phyloP scores from a whole-genome alignment of 2,888 invertebrate genomes.

The Meandrusa payeni region DNA sequence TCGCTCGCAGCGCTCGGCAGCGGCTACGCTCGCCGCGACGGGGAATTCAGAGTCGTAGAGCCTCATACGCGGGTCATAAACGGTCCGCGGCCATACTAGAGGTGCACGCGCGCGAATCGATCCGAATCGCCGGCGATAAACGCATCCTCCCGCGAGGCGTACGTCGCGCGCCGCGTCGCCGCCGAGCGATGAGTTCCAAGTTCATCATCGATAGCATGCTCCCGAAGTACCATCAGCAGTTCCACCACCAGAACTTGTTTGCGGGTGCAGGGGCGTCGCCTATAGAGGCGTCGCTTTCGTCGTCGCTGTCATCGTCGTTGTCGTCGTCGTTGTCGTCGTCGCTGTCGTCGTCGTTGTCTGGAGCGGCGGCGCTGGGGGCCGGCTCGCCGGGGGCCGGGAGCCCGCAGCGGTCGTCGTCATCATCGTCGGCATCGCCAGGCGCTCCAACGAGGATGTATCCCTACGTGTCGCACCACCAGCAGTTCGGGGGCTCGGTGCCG shows the following conservation, averaged over 20 bases:
- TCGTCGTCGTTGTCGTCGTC: conserved; percentile 79
- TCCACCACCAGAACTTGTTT: conserved; percentile 83
- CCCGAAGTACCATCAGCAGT: conserved; percentile 93
- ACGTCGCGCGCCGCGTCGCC: conserved; percentile 79
- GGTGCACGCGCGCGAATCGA: conserved; percentile 82
- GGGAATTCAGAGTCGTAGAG: conserved; percentile 92
- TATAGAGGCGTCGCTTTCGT: conserved; percentile 84
- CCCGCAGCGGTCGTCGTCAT: conserved; percentile 82
- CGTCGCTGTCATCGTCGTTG: conserved; percentile 80
- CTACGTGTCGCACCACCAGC: conserved; percentile 92
- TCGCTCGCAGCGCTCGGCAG: conserved; percentile 75
- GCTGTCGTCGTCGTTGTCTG: conserved; percentile 59
- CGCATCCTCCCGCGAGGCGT: conserved; percentile 78
- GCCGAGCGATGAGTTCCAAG: conserved; percentile 95
- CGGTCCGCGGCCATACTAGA: conserved; percentile 87
- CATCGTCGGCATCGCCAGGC: conserved; percentile 86
- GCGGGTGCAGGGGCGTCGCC: conserved; percentile 85
- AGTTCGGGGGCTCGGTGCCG: conserved; percentile 85
- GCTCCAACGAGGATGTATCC: conserved; percentile 94
- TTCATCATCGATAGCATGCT: conserved; percentile 99
- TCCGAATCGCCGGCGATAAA: conserved; percentile 80
- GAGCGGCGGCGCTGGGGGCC: conserved; percentile 83
- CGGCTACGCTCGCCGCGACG: conserved; percentile 82
- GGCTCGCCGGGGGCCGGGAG: conserved; percentile 81
- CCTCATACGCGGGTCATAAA: conserved; percentile 93